These are phyloP conservation scores for Manis javanica DNA, from an alignment of 2,797 vertebrate species.

Conservation along the genomic window DNA sequence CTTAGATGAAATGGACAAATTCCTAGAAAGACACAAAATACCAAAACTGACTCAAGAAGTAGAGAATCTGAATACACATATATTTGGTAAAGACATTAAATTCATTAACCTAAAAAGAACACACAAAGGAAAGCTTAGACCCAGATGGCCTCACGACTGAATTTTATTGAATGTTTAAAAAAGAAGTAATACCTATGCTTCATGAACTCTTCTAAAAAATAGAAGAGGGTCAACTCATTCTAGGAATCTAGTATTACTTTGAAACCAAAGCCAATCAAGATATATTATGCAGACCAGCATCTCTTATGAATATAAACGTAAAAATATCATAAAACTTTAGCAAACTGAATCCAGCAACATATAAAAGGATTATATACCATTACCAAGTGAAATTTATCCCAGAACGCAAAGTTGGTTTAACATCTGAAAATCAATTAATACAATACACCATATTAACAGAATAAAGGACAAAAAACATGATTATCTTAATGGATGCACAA, in stretches of 20 bases:
- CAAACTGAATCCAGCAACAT: not conserved
- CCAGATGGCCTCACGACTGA: not conserved
- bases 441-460: not conserved
- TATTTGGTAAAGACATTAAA: not conserved
- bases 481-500: not conserved
- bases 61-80: not conserved
- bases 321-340: not conserved
- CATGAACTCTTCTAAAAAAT: not conserved
- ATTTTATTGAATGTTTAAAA: not conserved
- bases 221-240: not conserved
- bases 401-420: not conserved
- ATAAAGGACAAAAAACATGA: not conserved
- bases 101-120: not conserved
- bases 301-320: not conserved
- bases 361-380: not conserved
- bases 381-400: not conserved
- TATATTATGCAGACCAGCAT: not conserved
- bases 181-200: not conserved
- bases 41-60: not conserved
- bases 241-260: not conserved
- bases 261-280: not conserved
- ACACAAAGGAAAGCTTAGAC: not conserved
- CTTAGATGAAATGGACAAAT: not conserved
- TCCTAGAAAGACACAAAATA: slow-evolving; percentile 24
- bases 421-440: not conserved